Percentiles rank a stretch among this genome's conserved stretches.
Evolutionary conservation across 2,888 invertebrate genomes (phyloP).

Genomic region (Caenorhabditis sulstoni): DNA sequence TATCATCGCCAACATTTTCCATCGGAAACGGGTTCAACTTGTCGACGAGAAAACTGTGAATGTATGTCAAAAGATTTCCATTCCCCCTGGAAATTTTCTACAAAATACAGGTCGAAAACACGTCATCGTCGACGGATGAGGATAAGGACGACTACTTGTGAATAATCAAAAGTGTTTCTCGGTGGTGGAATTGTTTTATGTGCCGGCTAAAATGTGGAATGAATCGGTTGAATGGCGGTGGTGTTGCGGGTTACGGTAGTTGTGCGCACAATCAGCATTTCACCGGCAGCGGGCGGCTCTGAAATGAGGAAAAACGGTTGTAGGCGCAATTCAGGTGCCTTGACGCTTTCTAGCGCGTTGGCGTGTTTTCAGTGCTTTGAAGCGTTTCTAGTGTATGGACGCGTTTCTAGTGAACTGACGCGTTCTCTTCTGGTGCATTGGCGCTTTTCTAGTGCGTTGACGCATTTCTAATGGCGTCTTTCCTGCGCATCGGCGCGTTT

Average conservation of each 20-base stretch:
- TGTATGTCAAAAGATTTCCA: not conserved
- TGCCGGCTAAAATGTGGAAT: constrained; percentile 28
- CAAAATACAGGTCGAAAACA: constrained; percentile 25
- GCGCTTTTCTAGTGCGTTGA: too few relatives aligned
- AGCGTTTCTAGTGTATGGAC: too few relatives aligned
- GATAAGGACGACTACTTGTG: constrained; percentile 56
- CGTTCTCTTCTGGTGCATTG: too few relatives aligned
- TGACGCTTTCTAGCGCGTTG: too few relatives aligned
- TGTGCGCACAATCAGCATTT: constrained; percentile 43
- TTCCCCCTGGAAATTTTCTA: not conserved
- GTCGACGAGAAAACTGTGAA: constrained; percentile 33
- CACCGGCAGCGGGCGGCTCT: constrained; percentile 39
- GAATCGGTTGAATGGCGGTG: constrained; percentile 33
- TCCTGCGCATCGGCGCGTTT: too few relatives aligned
- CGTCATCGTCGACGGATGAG: constrained; percentile 49
- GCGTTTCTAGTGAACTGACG: too few relatives aligned
- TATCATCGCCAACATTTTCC: constrained; percentile 26
- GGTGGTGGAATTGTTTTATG: not conserved
- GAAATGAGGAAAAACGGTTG: too few relatives aligned
- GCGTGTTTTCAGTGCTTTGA: too few relatives aligned
- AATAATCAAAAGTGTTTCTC: constrained; percentile 1
- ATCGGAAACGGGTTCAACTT: constrained; percentile 28
- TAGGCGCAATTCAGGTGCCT: too few relatives aligned
- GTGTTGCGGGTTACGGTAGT: constrained; percentile 45
- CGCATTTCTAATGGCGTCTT: too few relatives aligned